Evolutionary conservation across 1,140 invertebrate species (phyloP).

Genomic region (Dinoponera quadriceps): DNA sequence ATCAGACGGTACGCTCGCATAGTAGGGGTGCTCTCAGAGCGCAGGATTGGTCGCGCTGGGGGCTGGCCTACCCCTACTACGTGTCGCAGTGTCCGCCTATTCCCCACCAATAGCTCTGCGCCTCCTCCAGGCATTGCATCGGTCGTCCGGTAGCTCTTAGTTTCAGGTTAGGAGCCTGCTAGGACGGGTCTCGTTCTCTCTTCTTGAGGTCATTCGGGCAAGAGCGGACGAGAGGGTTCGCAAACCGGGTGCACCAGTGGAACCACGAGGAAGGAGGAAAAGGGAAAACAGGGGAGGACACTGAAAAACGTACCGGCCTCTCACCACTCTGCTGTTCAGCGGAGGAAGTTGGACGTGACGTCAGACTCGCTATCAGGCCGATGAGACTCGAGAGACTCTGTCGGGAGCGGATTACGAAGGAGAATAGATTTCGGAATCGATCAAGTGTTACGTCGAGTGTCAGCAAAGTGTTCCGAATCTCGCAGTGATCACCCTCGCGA

Average conservation of each 20-base stretch:
- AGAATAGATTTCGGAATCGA: slow-evolving; percentile 46
- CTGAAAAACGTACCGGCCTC: slow-evolving; percentile 2
- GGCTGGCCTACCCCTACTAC: slow-evolving; percentile 80
- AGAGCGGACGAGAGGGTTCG: slow-evolving; percentile 47
- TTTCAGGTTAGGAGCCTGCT: slow-evolving; percentile 87
- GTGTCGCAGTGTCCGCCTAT: slow-evolving; percentile 68
- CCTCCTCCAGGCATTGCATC: slow-evolving; percentile 85
- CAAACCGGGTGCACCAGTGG: slow-evolving; percentile 49
- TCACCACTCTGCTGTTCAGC: not conserved
- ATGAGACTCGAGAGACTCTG: slow-evolving; percentile 32
- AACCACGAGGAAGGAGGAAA: slow-evolving; percentile 39
- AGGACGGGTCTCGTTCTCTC: slow-evolving; percentile 85
- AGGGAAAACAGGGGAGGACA: slow-evolving; percentile 65
- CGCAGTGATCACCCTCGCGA: slow-evolving; percentile 47
- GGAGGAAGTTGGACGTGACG: slow-evolving; percentile 9
- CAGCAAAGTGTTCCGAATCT: slow-evolving; percentile 55
- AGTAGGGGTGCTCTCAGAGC: slow-evolving; percentile 67
- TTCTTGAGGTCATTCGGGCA: slow-evolving; percentile 71
- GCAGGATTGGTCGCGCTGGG: slow-evolving; percentile 76
- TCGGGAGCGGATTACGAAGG: slow-evolving; percentile 45
- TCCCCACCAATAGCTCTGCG: slow-evolving; percentile 76
- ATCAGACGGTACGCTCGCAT: slow-evolving; percentile 67
- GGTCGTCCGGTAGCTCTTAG: slow-evolving; percentile 85
- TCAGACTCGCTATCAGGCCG: not conserved
- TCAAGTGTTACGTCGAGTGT: slow-evolving; percentile 47